A percentile compares a stretch with the other conserved stretches of the same genome.
Conservation (phyloP, 2,113 vertebrate genomes). For the Axis porcinus region DNA sequence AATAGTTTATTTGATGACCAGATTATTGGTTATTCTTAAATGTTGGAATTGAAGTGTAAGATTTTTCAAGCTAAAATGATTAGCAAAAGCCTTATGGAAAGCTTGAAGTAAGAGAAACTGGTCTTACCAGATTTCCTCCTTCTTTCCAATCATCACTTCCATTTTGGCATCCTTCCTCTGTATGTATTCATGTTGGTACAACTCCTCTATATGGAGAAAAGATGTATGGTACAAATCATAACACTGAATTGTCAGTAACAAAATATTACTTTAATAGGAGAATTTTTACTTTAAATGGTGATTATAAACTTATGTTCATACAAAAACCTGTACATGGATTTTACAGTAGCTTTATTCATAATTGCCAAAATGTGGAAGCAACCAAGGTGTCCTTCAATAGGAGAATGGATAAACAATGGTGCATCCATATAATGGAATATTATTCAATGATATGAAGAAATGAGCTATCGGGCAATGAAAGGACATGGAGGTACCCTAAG, state of each 20-base stretch:
- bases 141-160: neutral
- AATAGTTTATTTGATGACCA: neutral
- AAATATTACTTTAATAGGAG: neutral
- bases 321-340: neutral
- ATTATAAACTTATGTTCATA: neutral
- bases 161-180: neutral
- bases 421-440: neutral
- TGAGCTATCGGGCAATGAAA: neutral
- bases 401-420: neutral
- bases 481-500: neutral
- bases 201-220: neutral
- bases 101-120: neutral
- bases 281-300: neutral
- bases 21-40: neutral
- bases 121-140: neutral
- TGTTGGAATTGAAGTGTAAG: neutral
- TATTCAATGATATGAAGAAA: neutral
- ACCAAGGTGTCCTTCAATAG: neutral
- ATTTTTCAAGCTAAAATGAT: neutral
- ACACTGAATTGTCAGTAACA: neutral
- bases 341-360: neutral
- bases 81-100: neutral
- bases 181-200: neutral
- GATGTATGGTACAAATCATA: neutral
- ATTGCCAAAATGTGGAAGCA: neutral